Base-by-base conservation (phyloP, 2,888 invertebrate species). In the Oscheius myriophilus region DNA sequence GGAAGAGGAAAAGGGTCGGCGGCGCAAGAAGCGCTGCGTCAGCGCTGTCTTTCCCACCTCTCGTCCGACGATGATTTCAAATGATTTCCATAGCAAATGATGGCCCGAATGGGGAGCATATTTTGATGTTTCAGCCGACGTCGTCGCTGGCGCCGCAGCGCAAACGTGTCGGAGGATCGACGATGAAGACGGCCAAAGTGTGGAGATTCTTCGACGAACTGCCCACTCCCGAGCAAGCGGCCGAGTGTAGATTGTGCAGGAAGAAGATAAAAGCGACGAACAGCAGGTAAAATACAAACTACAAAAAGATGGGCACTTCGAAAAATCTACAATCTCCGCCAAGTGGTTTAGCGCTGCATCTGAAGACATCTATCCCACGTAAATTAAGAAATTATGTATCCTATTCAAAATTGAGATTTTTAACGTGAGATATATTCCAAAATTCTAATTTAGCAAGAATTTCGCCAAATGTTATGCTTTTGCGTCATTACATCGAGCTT, bases 261-360 rank as follows among this genome's bases (percentile, higher is more conserved):
- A 85, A 85, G 66, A 83, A 79, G 59, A 85, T 85, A 65, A 85
- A 85, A 64, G 85, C 85, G 9, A 85, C 85, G 1, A 85, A 85
- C 63, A 83, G 83, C 75, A 84, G 84, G 84, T 82, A 68, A 18
- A n/a, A n/a, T n/a, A n/a, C n/a, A n/a, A n/a, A n/a, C n/a, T n/a
- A n/a, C n/a, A n/a, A n/a, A n/a, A n/a, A n/a, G n/a, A n/a, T n/a
- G n/a, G n/a, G n/a, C n/a, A n/a, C n/a, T n/a, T n/a, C n/a, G n/a
- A n/a, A n/a, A n/a, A n/a, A n/a, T n/a, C n/a, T n/a, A n/a, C n/a
- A n/a, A n/a, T n/a, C n/a, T n/a, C n/a, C n/a, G n/a, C n/a, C n/a
- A n/a, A n/a, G n/a, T n/a, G n/a, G n/a, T n/a, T n/a, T n/a, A n/a
- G n/a, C n/a, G n/a, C n/a, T n/a, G n/a, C n/a, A n/a, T n/a, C n/a